Evolutionary conservation across 2,888 invertebrate species (phyloP), one percentile per base, ranked within the genome.

Genomic region (Exephanes ischioxanthus): DNA sequence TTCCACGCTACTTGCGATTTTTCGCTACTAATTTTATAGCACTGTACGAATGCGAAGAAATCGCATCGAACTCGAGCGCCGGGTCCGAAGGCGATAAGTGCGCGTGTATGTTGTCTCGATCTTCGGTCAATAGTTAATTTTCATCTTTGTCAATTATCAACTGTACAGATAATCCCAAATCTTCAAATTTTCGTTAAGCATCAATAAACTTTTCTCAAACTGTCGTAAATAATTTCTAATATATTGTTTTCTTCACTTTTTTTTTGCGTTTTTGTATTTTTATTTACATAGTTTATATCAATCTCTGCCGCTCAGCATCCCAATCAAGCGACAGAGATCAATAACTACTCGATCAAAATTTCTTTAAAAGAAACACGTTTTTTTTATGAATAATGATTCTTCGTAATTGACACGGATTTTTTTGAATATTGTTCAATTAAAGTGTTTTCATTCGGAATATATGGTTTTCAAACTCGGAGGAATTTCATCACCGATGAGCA

Each of bases 61-160:
- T 84, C 77, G 73, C 45, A 22, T 51, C 22, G 51, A 73, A 55
- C 22, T 55, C 26, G 33, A 61, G 81, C 77, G 81, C 85, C 71
- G 68, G 70, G 78, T 71, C 85, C 77, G 79, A 85, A 86, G 86
- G 86, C 87, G 87, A 87, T 87, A 85, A 86, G 67, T 87, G 87
- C 86, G 87, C 87, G 87, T 86, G 77, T 87, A 83, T 79, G 68
- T 87, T 85, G 48, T 66, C 33, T 86, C 83, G 77, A 73, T 84
- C 84, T 77, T 81, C 19, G n/a, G 7, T 73, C 19, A 73, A 68
- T 78, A 76, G 84, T 76, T 55, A 76, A 86, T 83, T 71, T 75
- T 75, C n/a, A 30, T 79, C 71, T 71, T 75, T 51, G 66, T 26
- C 37, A 48, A 81, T 80, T 37, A 26, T 45, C 26, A 22, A 55